Base-by-base conservation (phyloP, 2,888 invertebrate genomes). In the Crossocerus cetratus region DNA sequence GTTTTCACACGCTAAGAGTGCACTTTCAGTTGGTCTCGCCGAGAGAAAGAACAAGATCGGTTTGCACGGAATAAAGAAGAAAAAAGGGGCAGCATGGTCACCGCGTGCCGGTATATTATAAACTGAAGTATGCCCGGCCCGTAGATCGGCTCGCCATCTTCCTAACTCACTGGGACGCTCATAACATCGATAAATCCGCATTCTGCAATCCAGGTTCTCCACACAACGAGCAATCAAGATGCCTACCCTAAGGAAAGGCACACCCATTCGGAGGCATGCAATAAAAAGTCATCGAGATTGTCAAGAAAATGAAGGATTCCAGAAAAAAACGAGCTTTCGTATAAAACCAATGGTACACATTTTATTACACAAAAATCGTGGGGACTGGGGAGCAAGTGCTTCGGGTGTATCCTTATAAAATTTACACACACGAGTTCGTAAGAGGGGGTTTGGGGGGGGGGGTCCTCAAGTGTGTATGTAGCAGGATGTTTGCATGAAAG, bases 401-500 rank as follows among this genome's bases (percentile, higher is more conserved):
- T 32, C 32, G 32, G 32, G 32, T 32, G 32, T 49, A 49, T 49
- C 49, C 14, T 49, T 49, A 16, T 49, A 49, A 14, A 49, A 49
- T 49, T 49, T 49, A 49, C 49, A 49, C 32, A 32, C 32, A 32
- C 32, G 32, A 32, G 32, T 32, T 32, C 32, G 8, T 32, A 32
- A 32, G 16, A 16, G 49, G 49, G 49, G 14, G 49, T 8, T 2
- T 1, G 49, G 14, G 49, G 49, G 16, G 8, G 32, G 4, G 32
- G 32, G 8, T 32, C 11, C 32, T 32, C 32, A 32, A 32, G 32
- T 4, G 32, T 32, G 3, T 32, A 32, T 32, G 32, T 32, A 32
- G 32, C 8, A 32, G 32, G 32, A 32, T 32, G 32, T 32, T 60
- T 22, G 60, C 66, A 67, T 57, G 49, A 23, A 11, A 16, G 64